Evolutionary conservation across 2,113 vertebrate species (phyloP).

Genomic region (Callospermophilus lateralis): DNA sequence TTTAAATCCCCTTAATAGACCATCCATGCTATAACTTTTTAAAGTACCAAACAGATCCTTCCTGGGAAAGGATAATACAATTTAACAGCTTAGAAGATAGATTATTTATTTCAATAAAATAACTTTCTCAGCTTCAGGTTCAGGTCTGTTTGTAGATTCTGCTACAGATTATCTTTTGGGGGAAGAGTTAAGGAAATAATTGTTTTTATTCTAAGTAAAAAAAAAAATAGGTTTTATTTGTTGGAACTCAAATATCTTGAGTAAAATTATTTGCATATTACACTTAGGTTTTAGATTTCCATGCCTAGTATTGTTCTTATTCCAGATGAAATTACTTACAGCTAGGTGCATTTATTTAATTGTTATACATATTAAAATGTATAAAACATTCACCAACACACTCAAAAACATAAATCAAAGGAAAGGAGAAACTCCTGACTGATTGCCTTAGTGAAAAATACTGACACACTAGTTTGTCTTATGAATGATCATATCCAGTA

Average conservation of each 20-base stretch:
- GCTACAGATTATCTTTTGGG: neutral
- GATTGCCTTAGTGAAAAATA: conserved; percentile 53
- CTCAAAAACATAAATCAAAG: conserved; percentile 60
- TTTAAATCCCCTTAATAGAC: conserved; percentile 37
- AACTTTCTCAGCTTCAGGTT: neutral
- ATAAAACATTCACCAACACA: conserved; percentile 46
- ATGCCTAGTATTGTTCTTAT: neutral
- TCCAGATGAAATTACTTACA: conserved; percentile 16
- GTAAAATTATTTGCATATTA: neutral
- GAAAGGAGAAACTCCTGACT: conserved; percentile 32
- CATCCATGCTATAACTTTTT: conserved; percentile 1
- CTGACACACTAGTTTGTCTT: conserved; percentile 63
- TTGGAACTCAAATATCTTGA: neutral
- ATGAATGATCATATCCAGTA: conserved; percentile 38
- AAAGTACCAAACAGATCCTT: neutral
- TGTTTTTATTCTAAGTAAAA: conserved; percentile 40
- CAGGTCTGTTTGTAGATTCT: conserved; percentile 7
- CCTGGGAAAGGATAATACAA: neutral
- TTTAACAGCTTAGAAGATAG: neutral
- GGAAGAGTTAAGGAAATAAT: neutral
- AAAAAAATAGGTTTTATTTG: neutral
- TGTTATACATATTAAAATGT: conserved; percentile 46
- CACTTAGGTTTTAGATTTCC: conserved; percentile 40
- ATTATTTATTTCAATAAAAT: conserved; percentile 29
- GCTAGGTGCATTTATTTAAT: conserved; percentile 29